Conservation (phyloP, 2,113 vertebrate genomes). For the Plecturocebus donacophilus region DNA sequence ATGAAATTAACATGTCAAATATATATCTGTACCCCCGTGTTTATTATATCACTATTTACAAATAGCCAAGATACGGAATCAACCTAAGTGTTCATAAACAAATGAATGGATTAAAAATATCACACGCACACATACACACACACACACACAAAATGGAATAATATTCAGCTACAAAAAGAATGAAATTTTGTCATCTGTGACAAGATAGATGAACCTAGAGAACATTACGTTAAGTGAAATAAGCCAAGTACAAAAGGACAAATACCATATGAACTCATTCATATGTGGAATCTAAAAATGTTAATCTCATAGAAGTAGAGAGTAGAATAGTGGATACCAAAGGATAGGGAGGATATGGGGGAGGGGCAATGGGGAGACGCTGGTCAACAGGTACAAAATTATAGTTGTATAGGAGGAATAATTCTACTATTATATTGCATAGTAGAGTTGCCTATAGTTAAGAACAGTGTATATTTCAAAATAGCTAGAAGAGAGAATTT, state of each 20-base stretch:
- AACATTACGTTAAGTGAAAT: background rate
- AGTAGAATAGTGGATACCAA: background rate
- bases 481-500: background rate
- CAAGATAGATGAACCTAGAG: background rate
- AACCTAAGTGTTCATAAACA: background rate
- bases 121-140: background rate
- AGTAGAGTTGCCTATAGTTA: background rate
- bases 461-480: background rate
- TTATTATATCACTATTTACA: background rate
- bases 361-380: background rate
- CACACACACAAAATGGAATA: background rate
- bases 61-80: background rate
- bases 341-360: background rate
- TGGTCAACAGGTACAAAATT: background rate
- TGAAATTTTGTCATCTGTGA: background rate
- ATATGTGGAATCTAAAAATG: background rate
- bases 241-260: background rate
- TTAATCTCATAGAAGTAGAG: background rate
- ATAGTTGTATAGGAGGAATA: background rate
- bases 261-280: background rate
- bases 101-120: background rate
- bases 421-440: background rate
- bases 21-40: background rate
- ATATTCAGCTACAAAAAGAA: background rate
- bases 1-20: background rate